A percentile compares a stretch with the other conserved stretches of the same genome.
These are phyloP conservation scores for Abrostola tripartita DNA, from an alignment of 2,888 invertebrate species.

Conservation along the genomic window DNA sequence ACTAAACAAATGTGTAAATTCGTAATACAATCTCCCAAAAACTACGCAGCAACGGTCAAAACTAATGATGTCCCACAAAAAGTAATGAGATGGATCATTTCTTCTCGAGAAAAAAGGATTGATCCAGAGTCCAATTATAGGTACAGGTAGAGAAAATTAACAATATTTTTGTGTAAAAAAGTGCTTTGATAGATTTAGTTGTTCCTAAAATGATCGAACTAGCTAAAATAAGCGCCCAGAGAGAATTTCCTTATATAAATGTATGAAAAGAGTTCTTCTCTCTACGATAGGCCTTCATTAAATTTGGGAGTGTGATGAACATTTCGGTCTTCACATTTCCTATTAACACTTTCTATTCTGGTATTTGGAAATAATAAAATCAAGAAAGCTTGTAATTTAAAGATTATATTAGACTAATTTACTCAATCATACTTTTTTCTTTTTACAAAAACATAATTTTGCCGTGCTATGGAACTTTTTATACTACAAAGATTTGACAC, in stretches of 20 bases:
- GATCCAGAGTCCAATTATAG: neutral
- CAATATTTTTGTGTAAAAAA: neutral
- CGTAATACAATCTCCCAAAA: conserved; percentile 1
- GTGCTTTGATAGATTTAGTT: neutral
- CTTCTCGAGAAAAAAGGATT: conserved; percentile 3
- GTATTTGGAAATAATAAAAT: no score
- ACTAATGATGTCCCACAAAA: conserved; percentile 39
- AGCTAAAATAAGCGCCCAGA: neutral
- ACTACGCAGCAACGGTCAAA: neutral
- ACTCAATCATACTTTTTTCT: no score
- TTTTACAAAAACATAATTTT: no score
- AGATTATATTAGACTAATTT: no score
- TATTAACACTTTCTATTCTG: no score
- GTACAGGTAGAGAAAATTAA: conserved; percentile 4
- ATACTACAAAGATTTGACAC: no score
- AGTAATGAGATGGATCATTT: conserved; percentile 6
- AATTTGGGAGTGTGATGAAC: no score
- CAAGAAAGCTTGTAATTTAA: no score
- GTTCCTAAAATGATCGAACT: neutral
- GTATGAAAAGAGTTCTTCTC: no score
- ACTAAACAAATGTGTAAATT: neutral
- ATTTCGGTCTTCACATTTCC: no score
- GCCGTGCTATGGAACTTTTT: no score
- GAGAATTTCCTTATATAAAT: neutral
- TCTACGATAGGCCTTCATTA: no score